phyloP scores from a whole-genome alignment of 2,113 vertebrate species.

The Phasianus colchicus region DNA sequence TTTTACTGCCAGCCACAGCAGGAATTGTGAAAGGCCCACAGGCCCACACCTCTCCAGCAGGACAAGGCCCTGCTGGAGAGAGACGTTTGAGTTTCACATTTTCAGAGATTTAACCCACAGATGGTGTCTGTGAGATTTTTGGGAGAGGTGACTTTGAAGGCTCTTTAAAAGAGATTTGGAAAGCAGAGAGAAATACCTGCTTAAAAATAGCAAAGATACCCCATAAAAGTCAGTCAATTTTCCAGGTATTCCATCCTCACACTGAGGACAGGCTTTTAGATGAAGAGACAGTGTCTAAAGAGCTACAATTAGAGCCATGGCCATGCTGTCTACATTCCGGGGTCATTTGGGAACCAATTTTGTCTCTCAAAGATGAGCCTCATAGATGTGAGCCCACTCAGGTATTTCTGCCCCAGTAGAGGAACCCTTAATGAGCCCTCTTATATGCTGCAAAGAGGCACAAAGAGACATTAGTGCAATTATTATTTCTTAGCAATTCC shows the following conservation, averaged over 20 bases:
- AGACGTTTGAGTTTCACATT: background rate
- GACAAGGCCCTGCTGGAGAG: background rate
- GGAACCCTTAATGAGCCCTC: background rate
- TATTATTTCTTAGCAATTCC: background rate
- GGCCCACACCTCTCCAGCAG: background rate
- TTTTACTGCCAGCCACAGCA: background rate
- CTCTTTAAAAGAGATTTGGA: background rate
- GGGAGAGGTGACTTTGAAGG: background rate
- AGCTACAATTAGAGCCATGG: background rate
- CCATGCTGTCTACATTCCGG: fast-evolving
- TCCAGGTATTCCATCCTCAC: background rate
- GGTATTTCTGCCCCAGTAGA: background rate
- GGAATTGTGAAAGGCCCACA: background rate
- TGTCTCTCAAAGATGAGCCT: background rate
- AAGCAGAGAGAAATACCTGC: background rate
- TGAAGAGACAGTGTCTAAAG: background rate
- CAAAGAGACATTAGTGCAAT: background rate
- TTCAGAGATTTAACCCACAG: background rate
- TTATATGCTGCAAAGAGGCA: background rate
- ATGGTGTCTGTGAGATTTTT: background rate
- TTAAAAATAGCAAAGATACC: background rate
- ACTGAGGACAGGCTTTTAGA: background rate
- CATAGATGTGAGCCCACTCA: background rate
- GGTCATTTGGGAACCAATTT: background rate
- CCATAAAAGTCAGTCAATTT: background rate